Evolutionary conservation across 2,797 vertebrate species (phyloP).

Genomic region (Dendrocincla fuliginosa): DNA sequence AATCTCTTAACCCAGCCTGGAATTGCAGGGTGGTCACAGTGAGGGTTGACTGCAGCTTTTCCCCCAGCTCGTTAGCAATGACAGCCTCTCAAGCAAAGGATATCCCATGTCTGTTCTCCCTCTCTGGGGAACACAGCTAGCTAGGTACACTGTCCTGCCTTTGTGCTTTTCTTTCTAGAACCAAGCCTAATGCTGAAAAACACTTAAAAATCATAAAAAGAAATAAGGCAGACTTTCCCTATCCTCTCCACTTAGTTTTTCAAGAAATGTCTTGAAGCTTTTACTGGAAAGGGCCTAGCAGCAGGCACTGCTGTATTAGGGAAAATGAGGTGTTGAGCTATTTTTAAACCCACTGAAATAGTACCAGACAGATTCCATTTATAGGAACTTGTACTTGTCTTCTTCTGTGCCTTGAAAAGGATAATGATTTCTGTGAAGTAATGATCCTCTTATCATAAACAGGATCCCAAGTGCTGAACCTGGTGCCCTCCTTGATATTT

Average conservation of each 20-base stretch:
- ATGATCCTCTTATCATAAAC: constrained; percentile 51
- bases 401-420: constrained; percentile 51
- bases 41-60: not conserved
- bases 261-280: not conserved
- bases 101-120: not conserved
- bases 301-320: not conserved
- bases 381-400: constrained; percentile 53
- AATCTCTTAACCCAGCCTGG: not conserved
- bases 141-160: not conserved
- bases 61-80: rapidly evolving
- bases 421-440: constrained; percentile 65
- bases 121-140: not conserved
- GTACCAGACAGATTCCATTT: constrained; percentile 64
- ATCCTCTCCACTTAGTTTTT: not conserved
- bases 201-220: not conserved
- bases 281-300: not conserved
- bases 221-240: not conserved
- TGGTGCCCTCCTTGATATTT: constrained; percentile 19
- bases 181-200: not conserved
- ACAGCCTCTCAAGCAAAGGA: not conserved
- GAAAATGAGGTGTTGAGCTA: constrained; percentile 57
- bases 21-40: not conserved
- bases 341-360: constrained; percentile 71
- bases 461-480: constrained; percentile 1
- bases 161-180: not conserved